Evolutionary conservation across 2,888 invertebrate genomes (phyloP), one percentile per base, ranked within the genome.

Genomic region (Phyllotreta striolata): DNA sequence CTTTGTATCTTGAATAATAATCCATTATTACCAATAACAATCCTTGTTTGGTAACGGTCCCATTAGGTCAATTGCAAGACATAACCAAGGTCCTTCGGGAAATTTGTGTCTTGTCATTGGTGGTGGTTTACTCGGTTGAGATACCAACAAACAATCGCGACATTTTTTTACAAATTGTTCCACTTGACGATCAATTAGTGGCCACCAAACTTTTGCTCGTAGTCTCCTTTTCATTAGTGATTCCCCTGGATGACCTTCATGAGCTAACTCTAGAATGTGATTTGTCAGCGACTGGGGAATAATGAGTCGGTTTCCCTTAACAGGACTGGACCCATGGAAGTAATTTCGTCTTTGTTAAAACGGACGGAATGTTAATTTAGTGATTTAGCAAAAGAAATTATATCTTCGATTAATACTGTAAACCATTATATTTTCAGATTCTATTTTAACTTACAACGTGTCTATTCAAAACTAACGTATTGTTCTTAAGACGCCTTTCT

Each of bases 21-120:
- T 63, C 46, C 0, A 54, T 38, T 9, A 70, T 24, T 47, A 63
- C 69, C 7, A 67, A 54, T 14, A 69, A 12, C 39, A 49, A 4
- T 71, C 65, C n/a, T 66, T 47, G 66, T 62, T 68, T 47, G 66
- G 70, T 46, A 71, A 49, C 7, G 72, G 70, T 14, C 69, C 70
- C 66, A 72, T 63, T 10, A 71, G 61, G 64, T 74, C 72, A n/a
- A 73, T 51, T 7, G 73, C 73, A 7, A 73, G 12, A 51, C 56
- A 65, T 58, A 67, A 52, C 67, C 67, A 71, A 8, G 70, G 69
- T 0, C 66, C 70, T 7, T 62, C 64, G 7, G 70, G 68, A 34
- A 72, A 69, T 55, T 61, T 67, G 12, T 69, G 65, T 46, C 66
- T 62, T 10, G 12, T 49, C 63, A 68, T 70, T n/a, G 69, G 64